Evolutionary conservation across 2,888 invertebrate genomes (phyloP).

Genomic region (Caenorhabditis plicata): DNA sequence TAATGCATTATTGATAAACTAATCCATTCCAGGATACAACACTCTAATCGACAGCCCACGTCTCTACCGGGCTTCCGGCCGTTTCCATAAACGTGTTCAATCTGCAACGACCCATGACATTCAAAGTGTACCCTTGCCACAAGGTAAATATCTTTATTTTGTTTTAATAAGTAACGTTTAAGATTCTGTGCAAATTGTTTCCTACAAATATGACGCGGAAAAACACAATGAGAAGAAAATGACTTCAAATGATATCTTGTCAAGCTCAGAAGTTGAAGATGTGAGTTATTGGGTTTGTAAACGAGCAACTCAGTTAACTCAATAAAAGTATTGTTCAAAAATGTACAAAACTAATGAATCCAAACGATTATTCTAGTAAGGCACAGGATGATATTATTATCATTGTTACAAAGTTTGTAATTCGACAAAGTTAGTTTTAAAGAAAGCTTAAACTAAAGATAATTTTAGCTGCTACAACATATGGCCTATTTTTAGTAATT

Average conservation of each 20-base stretch:
- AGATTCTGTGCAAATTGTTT: conserved; percentile 33
- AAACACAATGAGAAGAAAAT: conserved; percentile 46
- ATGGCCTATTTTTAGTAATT: too few relatives aligned
- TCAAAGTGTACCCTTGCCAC: conserved; percentile 28
- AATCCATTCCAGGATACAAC: conserved; percentile 13
- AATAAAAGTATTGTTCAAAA: too few relatives aligned
- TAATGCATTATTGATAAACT: neutral
- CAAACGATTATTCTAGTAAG: too few relatives aligned
- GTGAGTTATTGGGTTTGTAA: conserved; percentile 6
- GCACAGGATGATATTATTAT: too few relatives aligned
- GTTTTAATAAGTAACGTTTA: conserved; percentile 2
- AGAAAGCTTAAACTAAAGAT: too few relatives aligned
- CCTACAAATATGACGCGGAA: conserved; percentile 39
- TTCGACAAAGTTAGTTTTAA: too few relatives aligned
- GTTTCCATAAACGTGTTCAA: conserved; percentile 34
- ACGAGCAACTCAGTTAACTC: too few relatives aligned
- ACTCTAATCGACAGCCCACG: conserved; percentile 25
- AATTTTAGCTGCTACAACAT: too few relatives aligned
- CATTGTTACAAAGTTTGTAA: too few relatives aligned
- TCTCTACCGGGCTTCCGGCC: conserved; percentile 27
- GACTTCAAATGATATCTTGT: conserved; percentile 32
- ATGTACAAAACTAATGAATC: too few relatives aligned
- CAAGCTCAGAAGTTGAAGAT: conserved; percentile 31
- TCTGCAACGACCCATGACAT: conserved; percentile 37
- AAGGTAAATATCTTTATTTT: too few relatives aligned